These are phyloP conservation scores for Catocala fraxini DNA, from an alignment of 2,888 invertebrate genomes.

Conservation along the genomic window DNA sequence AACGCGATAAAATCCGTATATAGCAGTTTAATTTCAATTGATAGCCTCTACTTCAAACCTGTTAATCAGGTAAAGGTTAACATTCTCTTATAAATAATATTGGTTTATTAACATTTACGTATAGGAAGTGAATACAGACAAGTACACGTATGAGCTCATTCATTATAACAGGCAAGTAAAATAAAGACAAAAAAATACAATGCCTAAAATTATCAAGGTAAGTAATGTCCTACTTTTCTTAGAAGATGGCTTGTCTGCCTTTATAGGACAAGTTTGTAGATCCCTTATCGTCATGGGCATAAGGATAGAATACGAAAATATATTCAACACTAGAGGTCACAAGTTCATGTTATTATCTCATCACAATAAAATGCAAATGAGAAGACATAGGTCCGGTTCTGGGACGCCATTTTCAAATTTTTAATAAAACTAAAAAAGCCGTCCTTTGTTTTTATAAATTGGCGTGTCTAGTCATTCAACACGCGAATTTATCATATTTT, in stretches of 20 bases:
- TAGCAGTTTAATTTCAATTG: too few species aligned
- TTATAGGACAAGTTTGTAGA: conserved; percentile 28
- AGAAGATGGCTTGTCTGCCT: conserved; percentile 18
- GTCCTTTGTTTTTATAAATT: conserved; percentile 1
- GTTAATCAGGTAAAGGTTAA: conserved; percentile 10
- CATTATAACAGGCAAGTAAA: neutral
- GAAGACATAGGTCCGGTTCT: conserved; percentile 19
- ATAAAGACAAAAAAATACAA: neutral
- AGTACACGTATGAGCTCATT: conserved; percentile 4
- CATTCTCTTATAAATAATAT: neutral
- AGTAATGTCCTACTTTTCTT: neutral
- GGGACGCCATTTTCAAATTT: conserved; percentile 24
- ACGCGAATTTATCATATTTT: neutral
- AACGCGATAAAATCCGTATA: too few species aligned
- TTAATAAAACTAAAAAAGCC: conserved; percentile 1
- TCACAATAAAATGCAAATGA: conserved; percentile 38
- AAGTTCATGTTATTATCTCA: conserved; percentile 18
- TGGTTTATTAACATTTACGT: neutral
- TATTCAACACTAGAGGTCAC: conserved; percentile 21
- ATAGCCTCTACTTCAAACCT: neutral
- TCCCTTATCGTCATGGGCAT: conserved; percentile 13
- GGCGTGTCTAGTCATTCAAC: neutral
- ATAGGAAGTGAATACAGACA: neutral
- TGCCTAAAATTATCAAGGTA: neutral
- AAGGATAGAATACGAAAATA: conserved; percentile 24